Percentiles rank a stretch among this genome's conserved stretches.
Conservation (phyloP, 1,140 invertebrate species). For the Penaeus chinensis region DNA sequence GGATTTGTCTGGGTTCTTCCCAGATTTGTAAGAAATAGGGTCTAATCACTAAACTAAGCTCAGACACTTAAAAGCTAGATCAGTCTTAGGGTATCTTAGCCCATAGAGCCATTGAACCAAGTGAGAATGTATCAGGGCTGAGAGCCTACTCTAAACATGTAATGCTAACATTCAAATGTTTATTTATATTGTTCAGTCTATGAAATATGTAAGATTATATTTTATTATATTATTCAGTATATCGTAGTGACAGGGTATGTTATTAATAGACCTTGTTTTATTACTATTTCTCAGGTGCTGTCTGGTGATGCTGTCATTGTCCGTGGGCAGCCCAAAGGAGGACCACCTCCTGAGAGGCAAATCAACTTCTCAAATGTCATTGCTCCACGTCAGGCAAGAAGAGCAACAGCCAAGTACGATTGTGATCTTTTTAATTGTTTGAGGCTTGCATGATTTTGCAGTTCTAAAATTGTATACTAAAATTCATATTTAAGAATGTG, state of each 20-base stretch:
- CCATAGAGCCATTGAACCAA: too few relatives aligned
- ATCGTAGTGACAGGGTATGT: too few relatives aligned
- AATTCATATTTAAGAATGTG: too few relatives aligned
- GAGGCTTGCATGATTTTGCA: not conserved
- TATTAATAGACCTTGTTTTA: not conserved
- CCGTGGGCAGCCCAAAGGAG: conserved; percentile 79
- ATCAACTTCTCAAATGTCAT: conserved; percentile 89
- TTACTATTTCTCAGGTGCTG: conserved; percentile 75
- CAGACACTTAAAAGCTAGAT: too few relatives aligned
- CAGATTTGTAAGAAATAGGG: too few relatives aligned
- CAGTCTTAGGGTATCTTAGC: too few relatives aligned
- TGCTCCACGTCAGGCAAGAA: conserved; percentile 84
- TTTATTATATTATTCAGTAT: not conserved
- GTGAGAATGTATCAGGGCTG: too few relatives aligned
- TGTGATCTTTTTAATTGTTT: not conserved
- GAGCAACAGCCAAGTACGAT: conserved; percentile 61
- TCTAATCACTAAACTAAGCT: too few relatives aligned
- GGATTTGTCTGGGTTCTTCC: too few relatives aligned
- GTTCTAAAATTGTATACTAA: not conserved
- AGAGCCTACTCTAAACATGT: too few relatives aligned
- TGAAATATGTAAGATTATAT: not conserved
- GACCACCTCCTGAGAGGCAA: conserved; percentile 91
- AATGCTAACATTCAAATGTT: too few relatives aligned
- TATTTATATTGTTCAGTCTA: not conserved
- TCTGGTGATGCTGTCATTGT: conserved; percentile 84